phyloP scores from a whole-genome alignment of 1,140 invertebrate species.

The Apolygus lucorum region DNA sequence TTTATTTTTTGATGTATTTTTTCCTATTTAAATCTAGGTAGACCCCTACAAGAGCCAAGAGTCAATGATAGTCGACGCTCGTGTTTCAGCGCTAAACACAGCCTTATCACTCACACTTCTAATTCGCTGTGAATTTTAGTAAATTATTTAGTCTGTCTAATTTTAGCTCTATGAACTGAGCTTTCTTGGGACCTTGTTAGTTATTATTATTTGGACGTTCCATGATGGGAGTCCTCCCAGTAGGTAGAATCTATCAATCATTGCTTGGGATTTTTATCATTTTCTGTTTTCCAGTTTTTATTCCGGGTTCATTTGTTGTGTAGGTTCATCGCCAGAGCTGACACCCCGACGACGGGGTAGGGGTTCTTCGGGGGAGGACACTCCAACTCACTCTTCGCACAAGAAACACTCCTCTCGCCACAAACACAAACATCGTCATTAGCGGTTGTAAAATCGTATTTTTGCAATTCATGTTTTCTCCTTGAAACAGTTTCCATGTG shows the following conservation, averaged over 20 bases:
- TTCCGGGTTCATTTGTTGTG: too few species aligned
- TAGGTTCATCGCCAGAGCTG: slow-evolving; percentile 20
- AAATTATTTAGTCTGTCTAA: neutral
- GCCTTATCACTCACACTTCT: too few species aligned
- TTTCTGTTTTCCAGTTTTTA: slow-evolving; percentile 21
- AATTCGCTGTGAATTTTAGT: slow-evolving; percentile 35
- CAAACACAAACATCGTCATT: slow-evolving; percentile 48
- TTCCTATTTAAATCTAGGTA: too few species aligned
- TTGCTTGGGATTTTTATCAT: too few species aligned
- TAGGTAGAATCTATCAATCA: too few species aligned
- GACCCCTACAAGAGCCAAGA: too few species aligned
- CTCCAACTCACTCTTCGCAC: slow-evolving; percentile 20
- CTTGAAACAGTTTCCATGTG: neutral
- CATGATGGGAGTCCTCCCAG: too few species aligned
- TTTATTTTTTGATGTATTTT: too few species aligned
- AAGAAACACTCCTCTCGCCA: slow-evolving; percentile 33
- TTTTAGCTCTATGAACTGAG: slow-evolving; percentile 6
- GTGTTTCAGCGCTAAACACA: too few species aligned
- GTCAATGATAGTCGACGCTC: too few species aligned
- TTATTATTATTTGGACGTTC: slow-evolving; percentile 25
- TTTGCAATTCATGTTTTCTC: neutral
- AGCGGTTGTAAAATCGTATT: neutral
- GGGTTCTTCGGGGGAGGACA: neutral
- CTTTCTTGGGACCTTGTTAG: neutral
- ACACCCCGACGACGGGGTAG: slow-evolving; percentile 11